Evolutionary conservation across 2,113 vertebrate genomes (phyloP).

Genomic region (Poeciliopsis turrubarensis): DNA sequence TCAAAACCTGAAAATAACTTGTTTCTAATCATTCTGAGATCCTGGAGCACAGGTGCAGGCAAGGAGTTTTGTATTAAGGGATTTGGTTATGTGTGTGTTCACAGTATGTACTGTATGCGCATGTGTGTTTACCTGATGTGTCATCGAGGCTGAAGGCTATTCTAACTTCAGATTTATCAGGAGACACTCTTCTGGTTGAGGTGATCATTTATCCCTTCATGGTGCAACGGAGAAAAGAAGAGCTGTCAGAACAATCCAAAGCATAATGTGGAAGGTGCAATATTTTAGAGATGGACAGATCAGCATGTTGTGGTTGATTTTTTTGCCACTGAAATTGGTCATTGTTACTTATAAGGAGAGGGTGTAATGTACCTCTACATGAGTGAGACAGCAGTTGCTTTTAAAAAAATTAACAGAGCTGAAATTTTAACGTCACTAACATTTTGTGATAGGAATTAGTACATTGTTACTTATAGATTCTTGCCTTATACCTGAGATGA

Average conservation of each 20-base stretch:
- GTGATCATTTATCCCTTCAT: slow-evolving; percentile 97
- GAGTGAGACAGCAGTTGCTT: not conserved
- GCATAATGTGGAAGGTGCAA: not conserved
- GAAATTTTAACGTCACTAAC: not conserved
- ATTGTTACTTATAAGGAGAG: not conserved
- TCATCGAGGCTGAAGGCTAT: slow-evolving; percentile 95
- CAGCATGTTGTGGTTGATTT: not conserved
- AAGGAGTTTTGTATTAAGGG: not conserved
- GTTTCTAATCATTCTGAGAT: slow-evolving; percentile 19
- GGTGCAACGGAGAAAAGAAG: slow-evolving; percentile 40
- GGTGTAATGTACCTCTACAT: not conserved
- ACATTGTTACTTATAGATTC: no score
- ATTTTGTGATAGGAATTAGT: not conserved
- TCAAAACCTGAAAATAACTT: slow-evolving; percentile 36
- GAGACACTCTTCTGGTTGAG: slow-evolving; percentile 91
- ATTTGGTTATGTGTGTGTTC: slow-evolving; percentile 8
- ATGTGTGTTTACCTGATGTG: slow-evolving; percentile 84
- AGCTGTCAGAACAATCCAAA: slow-evolving; percentile 44
- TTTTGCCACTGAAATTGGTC: not conserved
- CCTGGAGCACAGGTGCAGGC: slow-evolving; percentile 17
- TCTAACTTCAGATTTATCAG: slow-evolving; percentile 92
- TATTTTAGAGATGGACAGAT: not conserved
- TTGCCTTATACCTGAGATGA: not conserved
- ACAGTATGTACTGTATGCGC: slow-evolving; percentile 13
- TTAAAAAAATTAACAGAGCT: not conserved